phyloP scores from a whole-genome alignment of 2,888 invertebrate species.

The Amblyteles armatorius region DNA sequence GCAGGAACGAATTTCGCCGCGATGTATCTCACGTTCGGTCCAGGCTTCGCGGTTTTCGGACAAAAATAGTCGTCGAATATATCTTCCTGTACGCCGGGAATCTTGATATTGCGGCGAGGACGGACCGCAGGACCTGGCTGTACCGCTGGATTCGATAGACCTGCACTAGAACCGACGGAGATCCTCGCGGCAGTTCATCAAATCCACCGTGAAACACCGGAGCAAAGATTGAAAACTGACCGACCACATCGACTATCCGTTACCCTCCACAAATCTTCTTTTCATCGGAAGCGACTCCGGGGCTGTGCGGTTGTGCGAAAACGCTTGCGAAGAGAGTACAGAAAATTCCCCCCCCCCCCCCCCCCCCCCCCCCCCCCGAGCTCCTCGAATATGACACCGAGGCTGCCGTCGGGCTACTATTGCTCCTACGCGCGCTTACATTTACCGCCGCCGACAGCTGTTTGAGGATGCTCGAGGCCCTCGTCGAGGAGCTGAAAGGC shows the following conservation, averaged over 20 bases:
- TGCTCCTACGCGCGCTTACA: neutral
- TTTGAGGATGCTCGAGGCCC: slow-evolving; percentile 24
- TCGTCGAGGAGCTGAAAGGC: slow-evolving; percentile 34
- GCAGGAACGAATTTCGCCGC: neutral
- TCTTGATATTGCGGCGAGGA: slow-evolving; percentile 5
- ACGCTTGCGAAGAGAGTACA: neutral
- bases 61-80: slow-evolving; percentile 23
- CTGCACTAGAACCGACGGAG: neutral
- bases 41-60: slow-evolving; percentile 22
- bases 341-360: neutral
- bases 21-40: neutral
- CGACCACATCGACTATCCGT: neutral
- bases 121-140: neutral
- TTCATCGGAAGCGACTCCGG: neutral
- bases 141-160: slow-evolving; percentile 32
- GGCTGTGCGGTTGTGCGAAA: neutral
- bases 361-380: slow-evolving; percentile 4
- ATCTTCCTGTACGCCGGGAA: neutral
- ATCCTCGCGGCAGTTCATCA: neutral
- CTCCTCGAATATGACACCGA: neutral
- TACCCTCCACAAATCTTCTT: neutral
- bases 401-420: slow-evolving; percentile 9
- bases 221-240: slow-evolving; percentile 1
- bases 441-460: slow-evolving; percentile 3
- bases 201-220: neutral